A percentile compares a stretch with the other conserved stretches of the same genome.
These are phyloP conservation scores for Aspiorhynchus laticeps DNA, from an alignment of 2,113 vertebrate species.

Conservation along the genomic window DNA sequence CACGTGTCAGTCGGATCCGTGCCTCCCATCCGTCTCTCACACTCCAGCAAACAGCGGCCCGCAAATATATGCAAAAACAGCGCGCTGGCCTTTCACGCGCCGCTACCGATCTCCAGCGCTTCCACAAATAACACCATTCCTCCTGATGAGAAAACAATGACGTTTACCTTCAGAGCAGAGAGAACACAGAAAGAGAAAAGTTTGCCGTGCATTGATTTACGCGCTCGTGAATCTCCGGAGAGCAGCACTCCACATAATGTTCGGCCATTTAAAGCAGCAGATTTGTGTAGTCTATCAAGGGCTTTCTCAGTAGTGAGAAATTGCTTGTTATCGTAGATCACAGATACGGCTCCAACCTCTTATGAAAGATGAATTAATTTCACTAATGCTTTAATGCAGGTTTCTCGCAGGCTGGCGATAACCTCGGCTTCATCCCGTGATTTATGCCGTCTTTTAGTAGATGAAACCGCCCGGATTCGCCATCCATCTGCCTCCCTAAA, in stretches of 20 bases:
- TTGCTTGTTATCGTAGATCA: constrained; percentile 99
- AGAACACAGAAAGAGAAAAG: constrained; percentile 81
- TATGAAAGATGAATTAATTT: constrained; percentile 99
- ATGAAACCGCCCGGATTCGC: constrained; percentile 92
- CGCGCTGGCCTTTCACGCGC: constrained; percentile 69
- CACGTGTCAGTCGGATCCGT: constrained; percentile 71
- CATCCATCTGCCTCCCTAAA: constrained; percentile 93
- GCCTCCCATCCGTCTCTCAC: constrained; percentile 77
- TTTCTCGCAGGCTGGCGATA: constrained; percentile 91
- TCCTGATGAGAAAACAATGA: constrained; percentile 90
- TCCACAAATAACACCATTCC: constrained; percentile 66
- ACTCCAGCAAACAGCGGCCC: constrained; percentile 68
- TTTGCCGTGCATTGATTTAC: constrained; percentile 88
- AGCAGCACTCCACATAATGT: constrained; percentile 94
- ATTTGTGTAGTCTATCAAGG: constrained; percentile 95
- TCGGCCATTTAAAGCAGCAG: constrained; percentile 93
- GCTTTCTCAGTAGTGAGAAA: constrained; percentile 88
- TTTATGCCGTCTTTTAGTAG: constrained; percentile 99
- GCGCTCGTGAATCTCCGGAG: constrained; percentile 83
- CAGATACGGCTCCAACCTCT: constrained; percentile 90
- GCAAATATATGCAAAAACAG: constrained; percentile 80
- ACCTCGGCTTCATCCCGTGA: constrained; percentile 90
- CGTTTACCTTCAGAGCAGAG: constrained; percentile 77
- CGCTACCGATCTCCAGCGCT: constrained; percentile 75
- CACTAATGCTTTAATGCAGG: constrained; percentile 98